These are phyloP conservation scores for Thermophis baileyi DNA, from an alignment of 2,113 vertebrate genomes.

Conservation along the genomic window DNA sequence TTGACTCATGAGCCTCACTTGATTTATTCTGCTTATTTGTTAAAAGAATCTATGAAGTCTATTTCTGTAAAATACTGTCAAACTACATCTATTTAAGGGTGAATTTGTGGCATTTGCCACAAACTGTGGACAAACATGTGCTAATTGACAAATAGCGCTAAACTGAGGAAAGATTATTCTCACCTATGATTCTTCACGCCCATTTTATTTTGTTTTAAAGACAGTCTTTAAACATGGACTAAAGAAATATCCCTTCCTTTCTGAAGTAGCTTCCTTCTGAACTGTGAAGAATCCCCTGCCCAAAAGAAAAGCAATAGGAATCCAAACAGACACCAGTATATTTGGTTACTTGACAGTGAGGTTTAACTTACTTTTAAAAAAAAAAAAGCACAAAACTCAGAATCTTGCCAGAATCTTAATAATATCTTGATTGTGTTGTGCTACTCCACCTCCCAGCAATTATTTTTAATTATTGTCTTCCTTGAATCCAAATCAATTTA, in stretches of 20 bases:
- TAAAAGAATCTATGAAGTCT: background rate
- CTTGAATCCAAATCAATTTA: slow-evolving; percentile 18
- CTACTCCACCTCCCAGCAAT: background rate
- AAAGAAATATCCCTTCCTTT: background rate
- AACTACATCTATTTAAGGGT: background rate
- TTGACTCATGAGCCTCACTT: background rate
- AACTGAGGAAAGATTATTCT: background rate
- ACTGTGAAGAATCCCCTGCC: slow-evolving; percentile 33
- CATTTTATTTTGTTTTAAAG: background rate
- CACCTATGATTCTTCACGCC: background rate
- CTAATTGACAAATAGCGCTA: background rate
- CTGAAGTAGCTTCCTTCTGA: background rate
- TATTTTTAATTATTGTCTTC: background rate
- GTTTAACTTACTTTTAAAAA: background rate
- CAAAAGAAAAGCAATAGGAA: background rate
- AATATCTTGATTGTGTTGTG: background rate
- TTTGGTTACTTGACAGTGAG: background rate
- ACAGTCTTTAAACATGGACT: background rate
- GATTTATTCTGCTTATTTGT: background rate
- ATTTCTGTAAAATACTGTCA: background rate
- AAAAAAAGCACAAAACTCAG: background rate
- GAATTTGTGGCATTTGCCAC: background rate
- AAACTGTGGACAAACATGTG: background rate
- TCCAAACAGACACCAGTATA: background rate
- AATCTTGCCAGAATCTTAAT: background rate